Conservation (phyloP, 2,888 invertebrate genomes). For the Halocaridina rubra region DNA sequence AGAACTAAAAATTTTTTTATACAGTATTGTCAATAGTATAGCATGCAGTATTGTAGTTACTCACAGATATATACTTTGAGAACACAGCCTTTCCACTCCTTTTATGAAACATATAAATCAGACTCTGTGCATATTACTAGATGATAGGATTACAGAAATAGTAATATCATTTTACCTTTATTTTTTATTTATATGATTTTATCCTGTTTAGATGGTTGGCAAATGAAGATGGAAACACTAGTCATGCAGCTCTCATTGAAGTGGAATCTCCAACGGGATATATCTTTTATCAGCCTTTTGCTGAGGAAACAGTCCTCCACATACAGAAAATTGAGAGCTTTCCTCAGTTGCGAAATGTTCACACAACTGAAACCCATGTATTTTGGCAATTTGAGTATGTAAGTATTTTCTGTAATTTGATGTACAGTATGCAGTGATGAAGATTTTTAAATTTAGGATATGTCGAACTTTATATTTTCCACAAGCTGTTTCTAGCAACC, state of each 20-base stretch:
- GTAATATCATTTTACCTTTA: too few relatives aligned
- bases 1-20: too few relatives aligned
- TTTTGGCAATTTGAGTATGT: constrained; percentile 56
- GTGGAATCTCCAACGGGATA: constrained; percentile 71
- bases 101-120: too few relatives aligned
- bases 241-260: constrained; percentile 70
- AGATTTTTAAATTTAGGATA: too few relatives aligned
- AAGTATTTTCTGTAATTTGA: neutral
- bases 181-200: too few relatives aligned
- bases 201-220: constrained; percentile 70
- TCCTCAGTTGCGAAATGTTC: constrained; percentile 67
- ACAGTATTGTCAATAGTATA: neutral
- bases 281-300: constrained; percentile 69
- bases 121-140: too few relatives aligned
- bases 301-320: constrained; percentile 2
- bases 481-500: too few relatives aligned
- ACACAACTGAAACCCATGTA: constrained; percentile 65
- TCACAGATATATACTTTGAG: too few relatives aligned
- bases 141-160: too few relatives aligned
- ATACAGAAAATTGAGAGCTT: constrained; percentile 62
- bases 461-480: too few relatives aligned
- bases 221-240: constrained; percentile 66
- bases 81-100: too few relatives aligned
- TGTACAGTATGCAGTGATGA: too few relatives aligned
- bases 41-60: neutral